phyloP scores from a whole-genome alignment of 2,888 invertebrate genomes.

The Dryadula phaetusa region DNA sequence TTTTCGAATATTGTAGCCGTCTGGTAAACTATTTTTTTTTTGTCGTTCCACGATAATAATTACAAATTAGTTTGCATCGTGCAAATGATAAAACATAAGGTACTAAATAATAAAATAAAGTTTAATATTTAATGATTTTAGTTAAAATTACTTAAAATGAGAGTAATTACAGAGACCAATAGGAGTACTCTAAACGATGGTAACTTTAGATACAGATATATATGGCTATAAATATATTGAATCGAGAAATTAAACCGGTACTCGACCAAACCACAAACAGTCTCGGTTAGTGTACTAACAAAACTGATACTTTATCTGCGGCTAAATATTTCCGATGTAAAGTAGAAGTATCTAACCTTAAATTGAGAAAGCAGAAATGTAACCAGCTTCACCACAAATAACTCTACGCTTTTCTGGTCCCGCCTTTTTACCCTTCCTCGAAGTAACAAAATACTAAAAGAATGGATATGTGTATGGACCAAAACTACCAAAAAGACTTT shows the following conservation, averaged over 20 bases:
- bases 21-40: background rate
- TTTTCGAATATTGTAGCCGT: background rate
- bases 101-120: background rate
- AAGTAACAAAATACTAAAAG: background rate
- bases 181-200: background rate
- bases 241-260: conserved; percentile 36
- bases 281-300: conserved; percentile 26
- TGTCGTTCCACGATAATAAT: background rate
- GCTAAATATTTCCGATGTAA: conserved; percentile 23
- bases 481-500: too few relatives aligned
- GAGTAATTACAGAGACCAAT: background rate
- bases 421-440: background rate
- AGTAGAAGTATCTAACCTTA: conserved; percentile 11
- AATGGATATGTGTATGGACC: too few relatives aligned
- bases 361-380: conserved; percentile 14
- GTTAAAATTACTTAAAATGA: background rate
- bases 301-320: conserved; percentile 31
- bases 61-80: too few relatives aligned
- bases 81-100: too few relatives aligned
- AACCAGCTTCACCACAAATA: conserved; percentile 9
- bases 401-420: background rate
- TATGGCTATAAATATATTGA: too few relatives aligned
- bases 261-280: conserved; percentile 29
- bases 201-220: conserved; percentile 23
- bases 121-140: background rate